These are phyloP conservation scores for Oligia fasciuncula DNA, from an alignment of 2,888 invertebrate genomes.

Conservation along the genomic window DNA sequence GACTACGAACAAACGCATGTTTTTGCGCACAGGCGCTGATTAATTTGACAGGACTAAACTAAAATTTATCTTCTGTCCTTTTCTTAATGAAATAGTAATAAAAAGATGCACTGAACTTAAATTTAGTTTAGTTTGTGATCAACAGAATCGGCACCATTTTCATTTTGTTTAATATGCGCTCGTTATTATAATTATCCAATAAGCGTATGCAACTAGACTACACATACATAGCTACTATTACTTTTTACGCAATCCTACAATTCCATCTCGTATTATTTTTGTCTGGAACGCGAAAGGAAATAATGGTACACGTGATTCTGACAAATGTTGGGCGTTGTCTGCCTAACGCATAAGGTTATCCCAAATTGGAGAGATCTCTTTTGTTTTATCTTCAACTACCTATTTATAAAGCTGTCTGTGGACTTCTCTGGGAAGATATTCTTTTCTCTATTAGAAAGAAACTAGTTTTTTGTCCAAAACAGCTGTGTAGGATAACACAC, in stretches of 20 bases:
- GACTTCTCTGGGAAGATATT: not conserved
- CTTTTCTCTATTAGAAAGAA: not conserved
- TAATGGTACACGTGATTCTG: slow-evolving; percentile 17
- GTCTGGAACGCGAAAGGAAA: not conserved
- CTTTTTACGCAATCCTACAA: slow-evolving; percentile 12
- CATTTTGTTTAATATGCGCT: slow-evolving; percentile 9
- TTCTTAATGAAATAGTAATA: too few species aligned
- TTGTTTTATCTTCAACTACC: not conserved
- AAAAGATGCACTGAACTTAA: too few species aligned
- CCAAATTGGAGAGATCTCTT: slow-evolving; percentile 16
- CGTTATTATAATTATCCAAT: slow-evolving; percentile 36
- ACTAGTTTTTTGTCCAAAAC: not conserved
- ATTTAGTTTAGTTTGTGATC: too few species aligned
- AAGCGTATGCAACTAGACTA: slow-evolving; percentile 14
- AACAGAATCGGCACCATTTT: too few species aligned
- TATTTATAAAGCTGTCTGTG: not conserved
- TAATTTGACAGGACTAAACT: too few species aligned
- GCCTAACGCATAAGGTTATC: slow-evolving; percentile 16
- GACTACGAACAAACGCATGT: slow-evolving; percentile 22
- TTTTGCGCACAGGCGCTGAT: not conserved
- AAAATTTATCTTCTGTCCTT: too few species aligned
- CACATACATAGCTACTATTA: slow-evolving; percentile 4
- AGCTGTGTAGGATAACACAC: not conserved
- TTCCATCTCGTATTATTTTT: slow-evolving; percentile 32
- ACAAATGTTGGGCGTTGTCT: slow-evolving; percentile 28